Conservation (phyloP, 2,113 vertebrate genomes). For the Indri indri region DNA sequence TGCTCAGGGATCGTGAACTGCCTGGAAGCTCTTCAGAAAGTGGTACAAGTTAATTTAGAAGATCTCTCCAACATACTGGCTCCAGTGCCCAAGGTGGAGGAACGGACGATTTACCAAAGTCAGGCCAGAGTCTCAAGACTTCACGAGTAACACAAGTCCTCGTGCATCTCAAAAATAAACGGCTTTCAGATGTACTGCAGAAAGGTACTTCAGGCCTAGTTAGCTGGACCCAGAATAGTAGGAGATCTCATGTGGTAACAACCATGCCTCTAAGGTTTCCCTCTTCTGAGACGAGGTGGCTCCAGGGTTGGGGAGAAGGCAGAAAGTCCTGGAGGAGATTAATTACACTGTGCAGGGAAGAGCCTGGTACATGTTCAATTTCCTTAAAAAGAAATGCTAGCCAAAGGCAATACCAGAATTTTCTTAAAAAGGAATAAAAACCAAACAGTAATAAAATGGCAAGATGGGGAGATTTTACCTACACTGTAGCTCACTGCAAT, state of each 20-base stretch:
- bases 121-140: not conserved
- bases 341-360: constrained; percentile 66
- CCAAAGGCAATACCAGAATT: constrained; percentile 65
- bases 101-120: constrained; percentile 33
- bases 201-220: not conserved
- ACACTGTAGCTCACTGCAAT: not conserved
- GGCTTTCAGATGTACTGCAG: not conserved
- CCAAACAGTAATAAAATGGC: constrained; percentile 58
- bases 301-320: constrained; percentile 71
- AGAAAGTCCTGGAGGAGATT: constrained; percentile 75
- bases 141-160: not conserved
- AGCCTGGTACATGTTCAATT: constrained; percentile 71
- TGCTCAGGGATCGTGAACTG: not conserved
- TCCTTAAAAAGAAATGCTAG: constrained; percentile 71
- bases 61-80: not conserved
- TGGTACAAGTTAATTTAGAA: constrained; percentile 47
- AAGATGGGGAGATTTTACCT: not conserved
- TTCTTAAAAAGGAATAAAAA: not conserved
- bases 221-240: not conserved
- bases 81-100: not conserved
- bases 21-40: constrained; percentile 66
- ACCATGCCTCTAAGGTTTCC: constrained; percentile 35
- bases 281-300: constrained; percentile 48
- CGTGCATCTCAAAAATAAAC: constrained; percentile 13
- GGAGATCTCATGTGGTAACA: not conserved